Percentiles rank a stretch among this genome's conserved stretches.
phyloP scores from a whole-genome alignment of 1,140 invertebrate genomes.

The Caerostris extrusa region DNA sequence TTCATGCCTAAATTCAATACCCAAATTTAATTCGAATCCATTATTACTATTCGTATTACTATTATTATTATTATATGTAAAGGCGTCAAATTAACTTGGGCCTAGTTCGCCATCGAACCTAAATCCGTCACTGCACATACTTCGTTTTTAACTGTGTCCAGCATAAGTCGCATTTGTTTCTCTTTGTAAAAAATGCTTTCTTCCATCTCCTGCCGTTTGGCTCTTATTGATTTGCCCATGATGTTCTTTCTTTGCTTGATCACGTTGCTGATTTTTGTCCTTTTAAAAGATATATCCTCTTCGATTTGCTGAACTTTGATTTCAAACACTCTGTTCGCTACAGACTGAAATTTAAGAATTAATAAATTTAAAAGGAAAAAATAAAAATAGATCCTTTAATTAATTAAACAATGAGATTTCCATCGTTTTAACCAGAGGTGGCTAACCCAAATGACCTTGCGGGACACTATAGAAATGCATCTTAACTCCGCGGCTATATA shows the following conservation, averaged over 20 bases:
- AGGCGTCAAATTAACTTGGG: background rate
- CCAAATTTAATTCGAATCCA: no score
- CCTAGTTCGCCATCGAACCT: no score
- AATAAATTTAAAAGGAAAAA: background rate
- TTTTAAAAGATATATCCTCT: slow-evolving; percentile 40
- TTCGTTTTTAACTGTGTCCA: slow-evolving; percentile 8
- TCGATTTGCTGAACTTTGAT: slow-evolving; percentile 57
- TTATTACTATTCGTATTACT: no score
- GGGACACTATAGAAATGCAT: no score
- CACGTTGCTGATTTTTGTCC: slow-evolving; percentile 34
- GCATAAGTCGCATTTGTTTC: slow-evolving; percentile 1
- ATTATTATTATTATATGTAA: no score
- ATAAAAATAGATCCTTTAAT: no score
- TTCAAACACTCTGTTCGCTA: slow-evolving; percentile 53
- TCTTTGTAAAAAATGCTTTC: background rate
- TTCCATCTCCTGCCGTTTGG: slow-evolving; percentile 55
- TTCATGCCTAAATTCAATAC: no score
- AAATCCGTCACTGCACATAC: background rate
- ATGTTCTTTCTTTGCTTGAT: slow-evolving; percentile 44
- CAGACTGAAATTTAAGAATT: slow-evolving; percentile 17
- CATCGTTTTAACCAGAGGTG: no score
- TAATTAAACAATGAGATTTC: no score
- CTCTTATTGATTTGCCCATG: slow-evolving; percentile 41
- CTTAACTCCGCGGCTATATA: no score
- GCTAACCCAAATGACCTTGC: no score